These are phyloP conservation scores for Colaptes auratus DNA, from an alignment of 2,113 vertebrate species.

Conservation along the genomic window DNA sequence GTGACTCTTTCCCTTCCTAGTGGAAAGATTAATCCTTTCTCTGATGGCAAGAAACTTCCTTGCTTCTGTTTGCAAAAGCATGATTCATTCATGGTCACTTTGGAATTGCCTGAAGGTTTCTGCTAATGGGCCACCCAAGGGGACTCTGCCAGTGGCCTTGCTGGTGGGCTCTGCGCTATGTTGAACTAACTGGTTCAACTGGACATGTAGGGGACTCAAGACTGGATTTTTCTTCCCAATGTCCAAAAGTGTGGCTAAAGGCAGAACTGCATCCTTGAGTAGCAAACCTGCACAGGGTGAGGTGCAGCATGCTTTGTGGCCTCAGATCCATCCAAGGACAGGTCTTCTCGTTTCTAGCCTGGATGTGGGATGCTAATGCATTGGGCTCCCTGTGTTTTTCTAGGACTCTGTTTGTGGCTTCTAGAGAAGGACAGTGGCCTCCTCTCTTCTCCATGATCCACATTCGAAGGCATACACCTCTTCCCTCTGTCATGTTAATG, in stretches of 20 bases:
- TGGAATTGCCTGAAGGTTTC: neutral
- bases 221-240: neutral
- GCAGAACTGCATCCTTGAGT: neutral
- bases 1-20: neutral
- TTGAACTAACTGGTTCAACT: neutral
- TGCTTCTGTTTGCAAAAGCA: neutral
- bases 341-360: neutral
- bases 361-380: neutral
- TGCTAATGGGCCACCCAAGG: neutral
- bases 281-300: neutral
- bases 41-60: neutral
- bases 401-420: constrained; percentile 78
- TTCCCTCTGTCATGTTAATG: constrained; percentile 75
- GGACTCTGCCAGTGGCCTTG: neutral
- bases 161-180: neutral
- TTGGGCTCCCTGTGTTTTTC: neutral
- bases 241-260: neutral
- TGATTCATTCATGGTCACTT: neutral
- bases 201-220: neutral
- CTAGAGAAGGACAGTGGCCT: constrained; percentile 79
- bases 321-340: neutral
- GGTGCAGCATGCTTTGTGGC: fast-evolving
- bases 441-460: constrained; percentile 79
- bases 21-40: neutral
- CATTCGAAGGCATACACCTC: constrained; percentile 72